phyloP scores from a whole-genome alignment of 2,113 vertebrate species.

The Colossoma macropomum region DNA sequence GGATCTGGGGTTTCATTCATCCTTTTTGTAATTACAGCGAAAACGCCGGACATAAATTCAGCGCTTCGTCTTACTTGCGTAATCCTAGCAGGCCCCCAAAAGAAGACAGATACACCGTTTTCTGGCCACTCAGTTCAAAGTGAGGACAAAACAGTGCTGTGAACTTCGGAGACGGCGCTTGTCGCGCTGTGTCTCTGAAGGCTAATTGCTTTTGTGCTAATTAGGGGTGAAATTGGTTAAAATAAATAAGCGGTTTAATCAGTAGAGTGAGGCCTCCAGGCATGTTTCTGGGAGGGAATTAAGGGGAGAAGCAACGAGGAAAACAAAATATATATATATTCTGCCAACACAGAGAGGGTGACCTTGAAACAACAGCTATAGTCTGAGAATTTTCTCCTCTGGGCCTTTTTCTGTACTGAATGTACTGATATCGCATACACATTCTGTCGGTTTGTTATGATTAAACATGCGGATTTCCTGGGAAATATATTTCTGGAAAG shows the following conservation, averaged over 20 bases:
- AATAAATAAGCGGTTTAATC: constrained; percentile 21
- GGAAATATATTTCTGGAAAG: no score
- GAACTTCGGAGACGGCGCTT: not conserved
- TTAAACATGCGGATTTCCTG: not conserved
- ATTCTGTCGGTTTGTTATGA: not conserved
- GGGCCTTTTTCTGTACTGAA: not conserved
- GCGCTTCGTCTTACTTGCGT: not conserved
- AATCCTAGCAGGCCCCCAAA: not conserved
- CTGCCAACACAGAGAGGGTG: not conserved
- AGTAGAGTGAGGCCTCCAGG: not conserved
- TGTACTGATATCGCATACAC: not conserved
- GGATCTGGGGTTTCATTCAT: not conserved
- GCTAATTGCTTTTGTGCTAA: constrained; percentile 36
- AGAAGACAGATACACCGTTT: not conserved
- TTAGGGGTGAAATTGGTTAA: constrained; percentile 27
- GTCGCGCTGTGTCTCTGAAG: not conserved
- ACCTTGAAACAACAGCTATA: constrained; percentile 3
- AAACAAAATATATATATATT: not conserved
- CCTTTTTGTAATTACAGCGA: not conserved
- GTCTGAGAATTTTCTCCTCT: not conserved
- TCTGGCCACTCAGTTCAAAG: not conserved
- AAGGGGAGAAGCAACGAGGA: not conserved
- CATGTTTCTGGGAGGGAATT: not conserved
- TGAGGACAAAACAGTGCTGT: not conserved
- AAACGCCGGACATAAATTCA: not conserved